Base-by-base conservation (phyloP, 2,113 vertebrate species). In the Trinectes maculatus region DNA sequence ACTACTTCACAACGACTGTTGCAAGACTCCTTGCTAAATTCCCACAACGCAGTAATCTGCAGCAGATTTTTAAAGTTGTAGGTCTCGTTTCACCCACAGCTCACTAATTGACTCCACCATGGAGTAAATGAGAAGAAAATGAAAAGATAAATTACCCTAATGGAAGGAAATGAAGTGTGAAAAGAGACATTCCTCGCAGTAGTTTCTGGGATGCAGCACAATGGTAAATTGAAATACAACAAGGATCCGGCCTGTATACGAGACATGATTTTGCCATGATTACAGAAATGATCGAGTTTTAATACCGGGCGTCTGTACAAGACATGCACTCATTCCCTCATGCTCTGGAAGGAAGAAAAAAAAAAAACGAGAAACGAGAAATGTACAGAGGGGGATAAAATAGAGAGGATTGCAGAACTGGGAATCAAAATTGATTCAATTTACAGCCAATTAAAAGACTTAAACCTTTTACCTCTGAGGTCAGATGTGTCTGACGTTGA, bases 71-170 rank as follows among this genome's bases (percentile, higher is more conserved):
- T n/a, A 65, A 79, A 84, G 80, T 76, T 64, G 72, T 61, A 72
- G 39, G 64, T 82, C 60, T 77, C 70, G 52, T 71, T 85, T 83
- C 73, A 88, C 64, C 64, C 77, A 79, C 61, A 83, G 84, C 80
- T 83, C 66, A 74, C 6, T 91, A 89, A 90, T 90, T 89, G 87
- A 90, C 79, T 85, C 64, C 84, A 79, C 66, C 79, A 79, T 80
- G 88, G 83, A 83, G 84, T 84, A 85, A 88, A 89, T 88, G 88
- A 86, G 88, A 85, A 86, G 79, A 90, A 87, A 91, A 89, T 88
- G 79, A 89, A 90, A 87, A 89, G 84, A 91, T 85, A 82, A 86
- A 90, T 88, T 37, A 84, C 86, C 71, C 74, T 89, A 91, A 91
- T 91, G 85, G 85, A 86, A 75, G 79, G 82, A 89, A 88, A 91